Conservation (phyloP, 2,797 vertebrate genomes). For the Crocidura indochinensis region DNA sequence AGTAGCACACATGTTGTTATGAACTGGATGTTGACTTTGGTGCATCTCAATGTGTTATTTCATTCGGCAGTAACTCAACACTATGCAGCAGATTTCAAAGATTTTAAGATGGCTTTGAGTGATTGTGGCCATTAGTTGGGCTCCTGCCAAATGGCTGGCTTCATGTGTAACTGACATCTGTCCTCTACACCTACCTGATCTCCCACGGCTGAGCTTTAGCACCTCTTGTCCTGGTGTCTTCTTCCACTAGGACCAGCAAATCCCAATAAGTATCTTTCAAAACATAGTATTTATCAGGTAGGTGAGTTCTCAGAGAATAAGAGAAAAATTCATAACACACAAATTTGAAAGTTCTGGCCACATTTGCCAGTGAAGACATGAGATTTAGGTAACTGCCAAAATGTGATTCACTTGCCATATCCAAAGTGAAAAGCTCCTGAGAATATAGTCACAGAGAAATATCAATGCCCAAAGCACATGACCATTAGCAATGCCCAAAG, state of each 20-base stretch:
- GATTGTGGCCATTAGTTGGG: not conserved
- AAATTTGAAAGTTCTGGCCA: slow-evolving; percentile 59
- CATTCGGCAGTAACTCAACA: not conserved
- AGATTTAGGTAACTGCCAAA: not conserved
- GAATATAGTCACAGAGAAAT: not conserved
- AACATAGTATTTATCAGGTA: not conserved
- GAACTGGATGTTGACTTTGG: not conserved
- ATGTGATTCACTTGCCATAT: not conserved
- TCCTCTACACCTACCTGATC: not conserved
- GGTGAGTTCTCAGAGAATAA: not conserved
- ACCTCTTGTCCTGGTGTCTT: not conserved
- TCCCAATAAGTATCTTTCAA: not conserved
- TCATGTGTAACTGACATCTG: not conserved
- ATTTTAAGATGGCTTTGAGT: slow-evolving; percentile 27
- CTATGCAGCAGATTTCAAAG: not conserved
- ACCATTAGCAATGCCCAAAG: slow-evolving; percentile 27
- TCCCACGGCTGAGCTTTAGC: not conserved
- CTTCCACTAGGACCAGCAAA: not conserved
- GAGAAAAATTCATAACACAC: slow-evolving; percentile 32
- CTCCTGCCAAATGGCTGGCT: not conserved
- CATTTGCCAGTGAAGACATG: slow-evolving; percentile 50
- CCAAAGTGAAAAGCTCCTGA: slow-evolving; percentile 59
- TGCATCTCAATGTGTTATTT: not conserved
- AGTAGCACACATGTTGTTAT: not conserved
- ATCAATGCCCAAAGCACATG: not conserved